Evolutionary conservation across 2,113 vertebrate genomes (phyloP).

Genomic region (Capreolus pygargus): DNA sequence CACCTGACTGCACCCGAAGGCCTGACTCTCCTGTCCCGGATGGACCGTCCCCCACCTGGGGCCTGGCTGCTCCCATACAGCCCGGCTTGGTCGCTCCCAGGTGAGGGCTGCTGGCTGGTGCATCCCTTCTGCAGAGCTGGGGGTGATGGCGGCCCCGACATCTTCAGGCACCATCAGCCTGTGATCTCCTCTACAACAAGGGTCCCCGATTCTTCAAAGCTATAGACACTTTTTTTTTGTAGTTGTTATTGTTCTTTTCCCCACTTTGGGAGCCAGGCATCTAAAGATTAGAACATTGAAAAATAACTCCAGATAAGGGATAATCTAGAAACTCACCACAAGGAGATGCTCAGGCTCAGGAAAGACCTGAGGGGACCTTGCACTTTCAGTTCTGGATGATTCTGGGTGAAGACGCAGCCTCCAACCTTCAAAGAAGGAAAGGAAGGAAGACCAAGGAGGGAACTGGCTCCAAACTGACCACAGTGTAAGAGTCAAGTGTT

Average conservation of each 20-base stretch:
- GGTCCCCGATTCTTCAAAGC: not conserved
- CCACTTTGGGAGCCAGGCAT: not conserved
- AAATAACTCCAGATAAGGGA: not conserved
- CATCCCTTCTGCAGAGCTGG: not conserved
- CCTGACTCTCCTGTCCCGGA: not conserved
- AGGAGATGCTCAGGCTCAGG: not conserved
- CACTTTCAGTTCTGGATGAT: not conserved
- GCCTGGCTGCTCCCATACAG: not conserved
- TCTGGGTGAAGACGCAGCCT: not conserved
- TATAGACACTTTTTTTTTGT: not conserved
- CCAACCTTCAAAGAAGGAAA: not conserved
- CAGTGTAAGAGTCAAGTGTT: not conserved
- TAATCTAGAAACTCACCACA: not conserved
- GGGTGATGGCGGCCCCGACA: rapidly evolving
- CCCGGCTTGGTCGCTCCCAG: rapidly evolving
- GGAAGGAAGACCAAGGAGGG: not conserved
- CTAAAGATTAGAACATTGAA: not conserved
- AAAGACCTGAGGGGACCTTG: not conserved
- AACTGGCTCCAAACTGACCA: not conserved
- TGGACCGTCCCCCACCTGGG: rapidly evolving
- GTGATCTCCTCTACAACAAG: not conserved
- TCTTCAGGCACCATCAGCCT: not conserved
- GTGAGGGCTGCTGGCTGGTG: rapidly evolving
- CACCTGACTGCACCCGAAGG: not conserved
- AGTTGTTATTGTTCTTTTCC: not conserved